phyloP scores from a whole-genome alignment of 2,888 invertebrate genomes.

The Marasmarcha lunaedactyla region DNA sequence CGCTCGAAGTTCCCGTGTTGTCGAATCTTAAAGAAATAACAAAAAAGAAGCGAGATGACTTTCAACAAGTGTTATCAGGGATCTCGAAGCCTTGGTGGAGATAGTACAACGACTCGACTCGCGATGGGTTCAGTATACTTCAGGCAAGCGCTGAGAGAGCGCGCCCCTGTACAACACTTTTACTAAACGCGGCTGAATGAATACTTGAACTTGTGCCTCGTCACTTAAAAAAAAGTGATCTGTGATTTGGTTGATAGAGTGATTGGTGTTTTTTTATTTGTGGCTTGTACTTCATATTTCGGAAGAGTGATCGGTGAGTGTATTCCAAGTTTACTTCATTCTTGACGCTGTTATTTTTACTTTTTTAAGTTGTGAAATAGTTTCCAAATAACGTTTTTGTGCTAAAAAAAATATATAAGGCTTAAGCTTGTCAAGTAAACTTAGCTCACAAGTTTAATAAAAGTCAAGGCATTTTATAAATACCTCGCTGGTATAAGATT shows the following conservation, averaged over 20 bases:
- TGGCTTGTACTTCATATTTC: constrained; percentile 9
- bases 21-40: background rate
- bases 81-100: constrained; percentile 34
- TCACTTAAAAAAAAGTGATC: constrained; percentile 4
- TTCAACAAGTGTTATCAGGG: constrained; percentile 51
- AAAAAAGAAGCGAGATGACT: constrained; percentile 24
- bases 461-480: too few species aligned
- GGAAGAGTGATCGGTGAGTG: background rate
- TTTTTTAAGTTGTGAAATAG: too few species aligned
- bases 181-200: constrained; percentile 16
- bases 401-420: too few species aligned
- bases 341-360: too few species aligned
- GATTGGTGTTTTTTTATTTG: constrained; percentile 11
- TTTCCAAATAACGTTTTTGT: too few species aligned
- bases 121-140: constrained; percentile 35
- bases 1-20: constrained; percentile 3
- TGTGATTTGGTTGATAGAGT: constrained; percentile 12
- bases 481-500: too few species aligned
- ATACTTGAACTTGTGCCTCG: constrained; percentile 6
- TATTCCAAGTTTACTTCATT: too few species aligned
- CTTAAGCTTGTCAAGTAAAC: too few species aligned
- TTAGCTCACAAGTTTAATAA: too few species aligned
- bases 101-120: constrained; percentile 35
- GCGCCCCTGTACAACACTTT: constrained; percentile 42
- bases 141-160: constrained; percentile 35